These are phyloP conservation scores for Pelobates fuscus DNA, from an alignment of 2,113 vertebrate genomes.

Conservation along the genomic window DNA sequence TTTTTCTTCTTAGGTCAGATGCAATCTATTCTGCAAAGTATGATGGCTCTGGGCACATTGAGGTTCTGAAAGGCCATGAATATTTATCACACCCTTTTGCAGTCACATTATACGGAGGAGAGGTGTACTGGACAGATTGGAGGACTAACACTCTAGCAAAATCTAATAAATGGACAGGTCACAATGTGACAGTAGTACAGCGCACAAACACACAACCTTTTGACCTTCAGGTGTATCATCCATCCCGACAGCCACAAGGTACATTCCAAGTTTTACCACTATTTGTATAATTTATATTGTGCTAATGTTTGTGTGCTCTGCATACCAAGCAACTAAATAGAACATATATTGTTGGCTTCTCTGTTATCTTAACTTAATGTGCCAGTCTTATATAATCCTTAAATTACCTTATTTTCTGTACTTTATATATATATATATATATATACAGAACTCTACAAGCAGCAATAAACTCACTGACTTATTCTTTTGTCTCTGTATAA, in stretches of 20 bases:
- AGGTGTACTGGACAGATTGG: constrained; percentile 99
- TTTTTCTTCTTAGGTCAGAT: constrained; percentile 76
- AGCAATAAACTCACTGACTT: too few species aligned
- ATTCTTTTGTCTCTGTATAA: too few species aligned
- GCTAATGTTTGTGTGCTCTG: too few species aligned
- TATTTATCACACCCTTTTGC: constrained; percentile 95
- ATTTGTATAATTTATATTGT: too few species aligned
- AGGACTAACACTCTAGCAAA: constrained; percentile 94
- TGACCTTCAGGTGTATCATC: constrained; percentile 96
- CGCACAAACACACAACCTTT: constrained; percentile 97
- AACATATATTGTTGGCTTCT: too few species aligned
- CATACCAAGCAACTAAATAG: too few species aligned
- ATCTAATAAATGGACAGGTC: constrained; percentile 97
- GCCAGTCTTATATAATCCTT: too few species aligned
- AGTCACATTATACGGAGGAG: constrained; percentile 92
- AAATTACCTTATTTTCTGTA: too few species aligned
- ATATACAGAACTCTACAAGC: too few species aligned
- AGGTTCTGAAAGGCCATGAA: constrained; percentile 92
- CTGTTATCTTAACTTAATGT: too few species aligned
- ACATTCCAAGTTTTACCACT: constrained; percentile 56
- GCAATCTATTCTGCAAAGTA: constrained; percentile 96
- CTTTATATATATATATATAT: too few species aligned
- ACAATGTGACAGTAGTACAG: constrained; percentile 94
- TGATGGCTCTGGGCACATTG: constrained; percentile 92
- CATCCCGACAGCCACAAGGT: constrained; percentile 93